phyloP scores from a whole-genome alignment of 2,888 invertebrate species.

The Drosophila engyochracea region DNA sequence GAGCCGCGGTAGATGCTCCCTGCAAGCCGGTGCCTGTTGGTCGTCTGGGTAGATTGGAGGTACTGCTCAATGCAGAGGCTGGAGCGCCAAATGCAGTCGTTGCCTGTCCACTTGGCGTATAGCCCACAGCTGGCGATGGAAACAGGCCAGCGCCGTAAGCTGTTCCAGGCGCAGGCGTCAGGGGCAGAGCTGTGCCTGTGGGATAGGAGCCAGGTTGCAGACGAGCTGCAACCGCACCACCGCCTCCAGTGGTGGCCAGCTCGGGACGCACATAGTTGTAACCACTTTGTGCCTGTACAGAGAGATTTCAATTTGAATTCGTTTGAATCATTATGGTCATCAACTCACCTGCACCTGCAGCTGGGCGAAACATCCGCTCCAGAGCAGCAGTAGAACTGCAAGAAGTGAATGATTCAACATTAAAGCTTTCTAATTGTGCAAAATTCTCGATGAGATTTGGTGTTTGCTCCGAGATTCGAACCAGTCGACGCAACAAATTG shows the following conservation, averaged over 20 bases:
- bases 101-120: conserved; percentile 65
- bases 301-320: background rate
- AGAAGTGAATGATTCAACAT: conserved; percentile 55
- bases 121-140: conserved; percentile 68
- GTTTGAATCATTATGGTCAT: no score
- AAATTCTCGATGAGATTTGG: conserved; percentile 34
- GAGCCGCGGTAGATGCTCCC: conserved; percentile 36
- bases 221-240: conserved; percentile 64
- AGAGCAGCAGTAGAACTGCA: conserved; percentile 67
- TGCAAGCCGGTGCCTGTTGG: conserved; percentile 54
- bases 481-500: conserved; percentile 59
- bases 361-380: conserved; percentile 61
- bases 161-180: conserved; percentile 67
- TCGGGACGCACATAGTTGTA: conserved; percentile 91
- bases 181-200: conserved; percentile 67
- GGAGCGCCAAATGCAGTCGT: conserved; percentile 76
- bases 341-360: conserved; percentile 62
- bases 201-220: conserved; percentile 64
- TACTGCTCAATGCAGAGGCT: conserved; percentile 51
- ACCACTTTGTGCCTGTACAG: conserved; percentile 88
- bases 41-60: conserved; percentile 44
- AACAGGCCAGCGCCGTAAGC: conserved; percentile 67
- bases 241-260: conserved; percentile 84
- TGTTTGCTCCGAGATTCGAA: conserved; percentile 42
- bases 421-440: conserved; percentile 46